A percentile compares a stretch with the other conserved stretches of the same genome.
These are phyloP conservation scores for Phoronis australis DNA, from an alignment of 2,888 invertebrate species.

Conservation along the genomic window DNA sequence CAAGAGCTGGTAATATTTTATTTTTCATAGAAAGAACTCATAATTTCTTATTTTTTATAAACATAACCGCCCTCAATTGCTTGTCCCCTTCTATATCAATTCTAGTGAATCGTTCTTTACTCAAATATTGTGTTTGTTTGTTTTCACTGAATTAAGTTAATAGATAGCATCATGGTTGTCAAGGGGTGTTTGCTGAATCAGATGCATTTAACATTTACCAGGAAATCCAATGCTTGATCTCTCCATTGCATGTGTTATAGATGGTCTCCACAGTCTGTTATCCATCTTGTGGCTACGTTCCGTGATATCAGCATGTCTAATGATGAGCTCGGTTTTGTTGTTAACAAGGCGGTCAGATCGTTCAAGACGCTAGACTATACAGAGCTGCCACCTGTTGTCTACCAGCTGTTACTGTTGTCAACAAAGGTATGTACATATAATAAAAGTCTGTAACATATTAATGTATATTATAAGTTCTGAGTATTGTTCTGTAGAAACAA, in stretches of 20 bases:
- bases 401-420: constrained; percentile 48
- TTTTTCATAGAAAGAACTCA: too few species aligned
- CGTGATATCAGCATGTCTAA: constrained; percentile 40
- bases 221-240: too few species aligned
- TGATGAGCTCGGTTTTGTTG: constrained; percentile 46
- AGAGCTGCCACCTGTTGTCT: constrained; percentile 50
- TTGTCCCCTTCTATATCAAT: neutral
- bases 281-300: constrained; percentile 46
- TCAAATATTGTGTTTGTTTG: neutral
- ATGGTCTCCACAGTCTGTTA: constrained; percentile 39
- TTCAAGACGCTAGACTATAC: constrained; percentile 40
- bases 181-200: too few species aligned
- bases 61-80: too few species aligned
- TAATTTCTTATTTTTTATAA: too few species aligned
- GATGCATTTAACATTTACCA: too few species aligned
- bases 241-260: too few species aligned
- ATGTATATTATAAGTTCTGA: too few species aligned
- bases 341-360: constrained; percentile 44
- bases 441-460: neutral
- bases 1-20: too few species aligned
- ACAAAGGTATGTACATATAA: constrained; percentile 34
- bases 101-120: neutral
- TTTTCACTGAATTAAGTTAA: neutral
- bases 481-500: neutral
- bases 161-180: too few species aligned